Percentiles rank a stretch among this genome's conserved stretches.
Evolutionary conservation across 2,113 vertebrate species (phyloP).

Genomic region (Catagonus wagneri): DNA sequence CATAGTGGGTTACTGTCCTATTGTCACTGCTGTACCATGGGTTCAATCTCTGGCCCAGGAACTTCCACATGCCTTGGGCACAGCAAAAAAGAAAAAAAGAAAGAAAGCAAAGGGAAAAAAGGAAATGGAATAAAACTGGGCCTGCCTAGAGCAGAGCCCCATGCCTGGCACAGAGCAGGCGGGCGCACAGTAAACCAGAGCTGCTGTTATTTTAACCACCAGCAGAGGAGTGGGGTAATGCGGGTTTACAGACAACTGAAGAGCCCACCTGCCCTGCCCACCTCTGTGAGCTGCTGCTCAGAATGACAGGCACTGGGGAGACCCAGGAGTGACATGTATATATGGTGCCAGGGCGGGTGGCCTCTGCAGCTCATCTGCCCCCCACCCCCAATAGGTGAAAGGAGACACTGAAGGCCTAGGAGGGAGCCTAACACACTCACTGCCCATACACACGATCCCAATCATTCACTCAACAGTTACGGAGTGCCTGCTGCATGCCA

Average conservation of each 20-base stretch:
- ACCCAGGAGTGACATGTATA: neutral
- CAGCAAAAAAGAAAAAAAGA: no score
- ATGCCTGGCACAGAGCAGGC: neutral
- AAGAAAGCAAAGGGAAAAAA: no score
- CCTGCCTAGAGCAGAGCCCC: neutral
- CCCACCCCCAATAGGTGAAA: fast-evolving
- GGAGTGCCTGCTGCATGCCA: neutral
- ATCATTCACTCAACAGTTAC: neutral
- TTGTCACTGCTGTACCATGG: no score
- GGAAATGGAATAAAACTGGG: neutral
- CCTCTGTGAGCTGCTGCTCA: neutral
- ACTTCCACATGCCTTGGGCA: no score
- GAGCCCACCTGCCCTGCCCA: neutral
- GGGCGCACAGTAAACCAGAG: neutral
- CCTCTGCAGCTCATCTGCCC: neutral
- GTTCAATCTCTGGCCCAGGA: no score
- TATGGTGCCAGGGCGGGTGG: neutral
- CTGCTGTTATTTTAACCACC: neutral
- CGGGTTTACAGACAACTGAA: neutral
- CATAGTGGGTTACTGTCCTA: no score
- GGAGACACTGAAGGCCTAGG: neutral
- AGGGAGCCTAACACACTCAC: neutral
- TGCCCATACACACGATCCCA: neutral
- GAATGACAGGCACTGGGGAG: neutral
- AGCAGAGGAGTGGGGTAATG: neutral